These are phyloP conservation scores for Drosophila biarmipes DNA, from an alignment of 1,140 invertebrate genomes.

Conservation along the genomic window DNA sequence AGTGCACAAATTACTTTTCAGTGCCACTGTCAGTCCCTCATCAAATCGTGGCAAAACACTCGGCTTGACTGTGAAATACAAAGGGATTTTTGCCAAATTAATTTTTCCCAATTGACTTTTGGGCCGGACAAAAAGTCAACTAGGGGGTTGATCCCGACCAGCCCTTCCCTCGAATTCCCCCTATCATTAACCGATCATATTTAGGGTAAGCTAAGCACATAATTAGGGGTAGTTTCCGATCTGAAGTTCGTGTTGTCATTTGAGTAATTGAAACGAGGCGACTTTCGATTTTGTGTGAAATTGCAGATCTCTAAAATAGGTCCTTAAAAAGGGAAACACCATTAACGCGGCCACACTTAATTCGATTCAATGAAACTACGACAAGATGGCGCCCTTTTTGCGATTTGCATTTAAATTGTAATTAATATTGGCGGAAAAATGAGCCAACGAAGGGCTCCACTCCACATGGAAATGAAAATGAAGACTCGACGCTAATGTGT, in stretches of 20 bases:
- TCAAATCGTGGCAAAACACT: constrained; percentile 81
- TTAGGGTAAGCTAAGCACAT: constrained; percentile 71
- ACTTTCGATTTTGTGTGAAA: constrained; percentile 65
- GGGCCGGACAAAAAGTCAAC: constrained; percentile 58
- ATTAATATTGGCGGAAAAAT: constrained; percentile 61
- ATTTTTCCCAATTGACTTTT: constrained; percentile 83
- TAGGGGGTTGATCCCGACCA: constrained; percentile 56
- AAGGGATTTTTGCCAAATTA: constrained; percentile 77
- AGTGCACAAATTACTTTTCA: constrained; percentile 83
- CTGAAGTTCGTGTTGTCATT: constrained; percentile 54
- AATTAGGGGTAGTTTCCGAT: constrained; percentile 74
- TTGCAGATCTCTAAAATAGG: constrained; percentile 15
- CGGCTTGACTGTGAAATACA: constrained; percentile 59
- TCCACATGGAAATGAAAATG: constrained; percentile 55
- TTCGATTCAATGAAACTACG: constrained; percentile 39
- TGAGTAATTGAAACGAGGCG: constrained; percentile 31
- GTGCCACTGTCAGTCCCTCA: constrained; percentile 83
- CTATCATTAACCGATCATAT: constrained; percentile 83
- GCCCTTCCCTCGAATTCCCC: constrained; percentile 8
- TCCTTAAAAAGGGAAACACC: neutral
- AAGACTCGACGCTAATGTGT: constrained; percentile 67
- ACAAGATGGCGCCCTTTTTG: constrained; percentile 50
- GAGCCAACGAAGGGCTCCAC: constrained; percentile 1
- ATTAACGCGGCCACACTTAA: constrained; percentile 63
- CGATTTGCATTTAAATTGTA: constrained; percentile 70